Evolutionary conservation across 2,113 vertebrate species (phyloP), one percentile per base, ranked within the genome.

Genomic region (Neodon shergylaensis): DNA sequence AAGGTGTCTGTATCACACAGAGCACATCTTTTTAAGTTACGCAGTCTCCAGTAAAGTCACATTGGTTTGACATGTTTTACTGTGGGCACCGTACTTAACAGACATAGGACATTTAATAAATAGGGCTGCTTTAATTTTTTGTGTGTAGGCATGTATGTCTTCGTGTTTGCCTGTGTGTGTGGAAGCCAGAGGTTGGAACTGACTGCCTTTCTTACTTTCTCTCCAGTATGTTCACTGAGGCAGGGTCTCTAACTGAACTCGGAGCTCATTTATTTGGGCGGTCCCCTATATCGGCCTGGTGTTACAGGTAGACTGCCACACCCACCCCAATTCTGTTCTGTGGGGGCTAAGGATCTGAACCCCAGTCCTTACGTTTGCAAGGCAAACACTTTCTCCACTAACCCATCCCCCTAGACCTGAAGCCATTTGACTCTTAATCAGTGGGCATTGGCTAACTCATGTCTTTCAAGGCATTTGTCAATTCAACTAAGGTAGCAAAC

Each of bases 1-100:
- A 3, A 28, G 54, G 76, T n/a, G 52, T 13, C 74, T 12, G 1
- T 17, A 11, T 47, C 11, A 58, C 33, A 5, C 0, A 4, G 9
- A n/a, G 49, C 39, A 47, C 74, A 73, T 12, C 39, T 36, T 49
- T 52, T 52, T 31, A 3, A 44, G 44, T 83, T 49, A 39, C 12
- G 11, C 24, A 58, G 28, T 90, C 14, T 47, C 49, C 76, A 72
- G 39, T 8, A 79, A 76, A 84, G 31, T 16, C 77, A 84, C 68
- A 47, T 82, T 0, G 0, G 42, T 70, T 88, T 88, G 58, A 79
- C 61, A 26, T 74, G 58, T 61, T 88, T 83, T 85, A 88, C 74
- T 39, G 36, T 61, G 39, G 21, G 52, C 70, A 63, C 83, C 14
- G 12, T 77, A 78, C 68, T 79, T 61, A 49, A 81, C 24, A 82